A percentile compares a stretch with the other conserved stretches of the same genome.
Conservation (phyloP, 2,888 invertebrate species). For the Phymatocera aterrima region DNA sequence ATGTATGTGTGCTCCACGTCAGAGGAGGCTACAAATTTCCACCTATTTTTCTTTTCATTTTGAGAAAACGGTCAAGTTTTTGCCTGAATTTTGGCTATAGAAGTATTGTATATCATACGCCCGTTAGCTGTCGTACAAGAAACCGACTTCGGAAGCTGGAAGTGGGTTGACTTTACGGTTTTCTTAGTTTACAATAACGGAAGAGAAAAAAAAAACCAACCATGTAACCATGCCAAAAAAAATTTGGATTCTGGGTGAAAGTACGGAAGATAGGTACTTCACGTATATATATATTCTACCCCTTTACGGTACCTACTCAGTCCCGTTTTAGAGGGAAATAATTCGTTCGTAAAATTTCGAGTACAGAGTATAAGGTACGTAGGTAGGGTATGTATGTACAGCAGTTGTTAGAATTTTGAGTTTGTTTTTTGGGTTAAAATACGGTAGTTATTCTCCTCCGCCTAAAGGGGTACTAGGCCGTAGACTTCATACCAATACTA, state of each 20-base stretch:
- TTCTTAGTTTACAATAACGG: not conserved
- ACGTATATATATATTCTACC: no score
- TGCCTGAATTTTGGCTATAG: no score
- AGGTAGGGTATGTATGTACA: not conserved
- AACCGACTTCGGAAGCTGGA: conserved; percentile 30
- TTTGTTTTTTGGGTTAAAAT: conserved; percentile 62
- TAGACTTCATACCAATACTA: conserved; percentile 23
- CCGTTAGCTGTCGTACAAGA: conserved; percentile 16
- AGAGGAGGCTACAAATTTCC: no score
- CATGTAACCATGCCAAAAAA: no score
- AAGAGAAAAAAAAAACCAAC: not conserved
- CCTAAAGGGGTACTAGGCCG: conserved; percentile 56
- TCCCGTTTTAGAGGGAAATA: conserved; percentile 21
- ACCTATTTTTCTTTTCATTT: no score
- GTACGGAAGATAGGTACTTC: conserved; percentile 1
- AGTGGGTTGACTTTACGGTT: conserved; percentile 46
- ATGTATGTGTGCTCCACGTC: no score
- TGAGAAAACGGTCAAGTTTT: no score
- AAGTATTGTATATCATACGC: no score
- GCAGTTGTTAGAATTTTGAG: no score
- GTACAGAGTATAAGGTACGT: not conserved
- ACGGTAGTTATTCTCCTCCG: conserved; percentile 60
- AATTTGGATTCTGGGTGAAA: conserved; percentile 22
- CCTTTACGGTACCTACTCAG: conserved; percentile 23
- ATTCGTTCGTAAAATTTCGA: conserved; percentile 9